Percentiles rank a stretch among this genome's conserved stretches.
phyloP scores from a whole-genome alignment of 1,140 invertebrate species.

The Euglossa dilemma region DNA sequence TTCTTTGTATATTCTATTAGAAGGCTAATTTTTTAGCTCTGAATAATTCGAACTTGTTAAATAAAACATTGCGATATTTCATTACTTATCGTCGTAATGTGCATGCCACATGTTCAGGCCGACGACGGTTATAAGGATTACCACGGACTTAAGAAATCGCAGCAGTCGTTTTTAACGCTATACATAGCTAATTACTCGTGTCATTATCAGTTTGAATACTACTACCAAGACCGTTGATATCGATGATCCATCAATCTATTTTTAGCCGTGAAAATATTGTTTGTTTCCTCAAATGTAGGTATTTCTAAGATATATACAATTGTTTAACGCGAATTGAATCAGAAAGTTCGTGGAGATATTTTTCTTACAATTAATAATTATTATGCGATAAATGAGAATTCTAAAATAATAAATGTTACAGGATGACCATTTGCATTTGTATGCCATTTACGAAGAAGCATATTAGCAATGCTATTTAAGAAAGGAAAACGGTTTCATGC shows the following conservation, averaged over 20 bases:
- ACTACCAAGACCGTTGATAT: too few species aligned
- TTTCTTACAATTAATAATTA: too few species aligned
- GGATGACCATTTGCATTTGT: not conserved
- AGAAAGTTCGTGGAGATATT: too few species aligned
- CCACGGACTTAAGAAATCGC: not conserved
- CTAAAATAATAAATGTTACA: not conserved
- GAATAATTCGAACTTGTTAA: not conserved
- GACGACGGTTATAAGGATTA: not conserved
- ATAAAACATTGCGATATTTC: not conserved
- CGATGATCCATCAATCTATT: too few species aligned
- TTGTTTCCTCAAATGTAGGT: too few species aligned
- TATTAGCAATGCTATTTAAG: not conserved
- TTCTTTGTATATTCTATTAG: not conserved
- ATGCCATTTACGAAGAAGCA: not conserved
- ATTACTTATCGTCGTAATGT: conserved; percentile 16
- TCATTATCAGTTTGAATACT: not conserved
- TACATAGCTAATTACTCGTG: not conserved
- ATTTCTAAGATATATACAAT: too few species aligned
- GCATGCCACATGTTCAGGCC: conserved; percentile 7
- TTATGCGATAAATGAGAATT: too few species aligned
- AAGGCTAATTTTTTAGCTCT: not conserved
- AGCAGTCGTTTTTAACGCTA: not conserved
- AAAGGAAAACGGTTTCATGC: not conserved
- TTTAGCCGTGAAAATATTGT: too few species aligned
- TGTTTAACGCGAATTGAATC: too few species aligned